A percentile compares a stretch with the other conserved stretches of the same genome.
phyloP scores from a whole-genome alignment of 2,113 vertebrate species.

The Nibea albiflora region DNA sequence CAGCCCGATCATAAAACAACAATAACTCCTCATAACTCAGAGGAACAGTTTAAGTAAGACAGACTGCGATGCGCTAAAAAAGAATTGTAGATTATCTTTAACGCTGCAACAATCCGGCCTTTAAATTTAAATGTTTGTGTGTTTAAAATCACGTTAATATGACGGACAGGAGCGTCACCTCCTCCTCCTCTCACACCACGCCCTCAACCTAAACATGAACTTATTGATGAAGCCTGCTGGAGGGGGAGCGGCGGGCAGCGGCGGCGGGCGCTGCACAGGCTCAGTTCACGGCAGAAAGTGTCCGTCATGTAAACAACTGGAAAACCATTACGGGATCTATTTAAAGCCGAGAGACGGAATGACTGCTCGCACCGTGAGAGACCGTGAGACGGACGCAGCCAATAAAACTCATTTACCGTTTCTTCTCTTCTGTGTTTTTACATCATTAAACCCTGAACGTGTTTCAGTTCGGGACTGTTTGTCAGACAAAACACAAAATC shows the following conservation, averaged over 20 bases:
- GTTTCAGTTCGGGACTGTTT: not conserved
- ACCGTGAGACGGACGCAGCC: too few relatives aligned
- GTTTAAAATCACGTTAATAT: too few relatives aligned
- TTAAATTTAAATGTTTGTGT: too few relatives aligned
- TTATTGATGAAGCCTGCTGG: not conserved
- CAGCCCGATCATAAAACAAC: not conserved
- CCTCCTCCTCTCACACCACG: not conserved
- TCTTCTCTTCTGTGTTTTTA: not conserved
- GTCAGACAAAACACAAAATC: not conserved
- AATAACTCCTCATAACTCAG: not conserved
- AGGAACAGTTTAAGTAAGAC: not conserved
- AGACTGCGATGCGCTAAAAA: not conserved
- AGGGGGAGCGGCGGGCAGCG: too few relatives aligned
- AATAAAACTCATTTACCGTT: too few relatives aligned
- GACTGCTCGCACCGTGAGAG: too few relatives aligned
- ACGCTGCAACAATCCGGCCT: not conserved
- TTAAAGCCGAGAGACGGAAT: not conserved
- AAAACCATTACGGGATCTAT: not conserved
- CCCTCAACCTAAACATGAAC: conserved; percentile 9
- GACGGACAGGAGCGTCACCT: too few relatives aligned
- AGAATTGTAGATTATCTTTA: too few relatives aligned
- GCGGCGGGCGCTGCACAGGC: too few relatives aligned
- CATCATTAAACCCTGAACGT: not conserved
- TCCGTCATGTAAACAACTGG: not conserved
- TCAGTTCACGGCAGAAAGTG: not conserved